phyloP scores from a whole-genome alignment of 2,113 vertebrate species.

The Glaucomys volans region DNA sequence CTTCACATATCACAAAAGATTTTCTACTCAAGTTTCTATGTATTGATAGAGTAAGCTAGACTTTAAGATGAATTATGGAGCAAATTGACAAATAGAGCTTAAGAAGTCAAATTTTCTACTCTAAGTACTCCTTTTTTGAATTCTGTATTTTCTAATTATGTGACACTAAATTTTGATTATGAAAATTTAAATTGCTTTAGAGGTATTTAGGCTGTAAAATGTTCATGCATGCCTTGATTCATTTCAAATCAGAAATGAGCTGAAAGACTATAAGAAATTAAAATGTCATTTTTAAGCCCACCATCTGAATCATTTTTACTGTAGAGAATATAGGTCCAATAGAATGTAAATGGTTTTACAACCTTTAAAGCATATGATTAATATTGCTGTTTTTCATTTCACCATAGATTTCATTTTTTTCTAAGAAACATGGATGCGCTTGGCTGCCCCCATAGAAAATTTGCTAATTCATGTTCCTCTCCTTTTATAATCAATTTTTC shows the following conservation, averaged over 20 bases:
- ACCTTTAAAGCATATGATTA: background rate
- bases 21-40: background rate
- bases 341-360: background rate
- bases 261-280: background rate
- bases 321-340: background rate
- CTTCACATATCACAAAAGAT: background rate
- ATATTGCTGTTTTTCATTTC: background rate
- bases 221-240: background rate
- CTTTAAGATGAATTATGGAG: conserved; percentile 39
- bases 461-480: background rate
- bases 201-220: background rate
- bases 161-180: background rate
- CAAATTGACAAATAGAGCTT: conserved; percentile 30
- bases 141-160: background rate
- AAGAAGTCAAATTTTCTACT: background rate
- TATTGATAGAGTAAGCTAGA: background rate
- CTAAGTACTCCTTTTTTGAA: background rate
- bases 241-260: conserved; percentile 40
- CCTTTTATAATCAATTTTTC: background rate
- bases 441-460: background rate
- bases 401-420: background rate
- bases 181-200: background rate
- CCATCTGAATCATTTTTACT: background rate
- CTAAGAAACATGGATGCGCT: background rate
- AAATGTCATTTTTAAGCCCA: background rate